Conservation (phyloP, 2,113 vertebrate species). For the Trichechus manatus region DNA sequence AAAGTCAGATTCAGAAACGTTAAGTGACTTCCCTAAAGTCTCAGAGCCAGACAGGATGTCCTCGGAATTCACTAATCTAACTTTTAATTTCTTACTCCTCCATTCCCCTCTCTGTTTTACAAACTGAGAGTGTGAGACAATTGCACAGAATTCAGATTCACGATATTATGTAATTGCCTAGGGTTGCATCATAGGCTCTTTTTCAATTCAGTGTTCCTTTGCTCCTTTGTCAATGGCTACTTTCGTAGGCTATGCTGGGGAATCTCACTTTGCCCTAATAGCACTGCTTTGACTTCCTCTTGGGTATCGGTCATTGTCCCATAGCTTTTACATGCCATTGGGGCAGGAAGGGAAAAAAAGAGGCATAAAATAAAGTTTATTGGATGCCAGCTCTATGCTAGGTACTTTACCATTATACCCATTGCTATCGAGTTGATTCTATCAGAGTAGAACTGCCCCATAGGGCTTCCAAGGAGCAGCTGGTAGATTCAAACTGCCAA, state of each 20-base stretch:
- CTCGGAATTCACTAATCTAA: neutral
- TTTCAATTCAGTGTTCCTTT: neutral
- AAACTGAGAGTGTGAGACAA: neutral
- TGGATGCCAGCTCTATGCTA: neutral
- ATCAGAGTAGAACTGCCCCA: too few species aligned
- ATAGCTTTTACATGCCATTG: neutral
- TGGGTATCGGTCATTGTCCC: neutral
- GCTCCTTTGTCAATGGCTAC: neutral
- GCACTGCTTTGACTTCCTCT: neutral
- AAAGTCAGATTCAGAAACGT: neutral
- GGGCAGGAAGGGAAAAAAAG: neutral
- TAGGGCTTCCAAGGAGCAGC: too few species aligned
- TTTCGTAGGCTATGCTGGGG: fast-evolving
- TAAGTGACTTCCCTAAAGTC: neutral
- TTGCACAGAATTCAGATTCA: neutral
- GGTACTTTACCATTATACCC: neutral
- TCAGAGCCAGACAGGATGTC: neutral
- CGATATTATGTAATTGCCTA: neutral
- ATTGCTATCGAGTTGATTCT: too few species aligned
- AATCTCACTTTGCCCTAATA: neutral
- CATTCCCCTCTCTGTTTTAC: neutral
- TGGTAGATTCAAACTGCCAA: too few species aligned
- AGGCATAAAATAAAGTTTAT: neutral
- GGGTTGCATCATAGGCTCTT: neutral
- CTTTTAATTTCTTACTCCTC: neutral